Evolutionary conservation across 2,888 invertebrate genomes (phyloP).

Genomic region (Callimorpha dominula): DNA sequence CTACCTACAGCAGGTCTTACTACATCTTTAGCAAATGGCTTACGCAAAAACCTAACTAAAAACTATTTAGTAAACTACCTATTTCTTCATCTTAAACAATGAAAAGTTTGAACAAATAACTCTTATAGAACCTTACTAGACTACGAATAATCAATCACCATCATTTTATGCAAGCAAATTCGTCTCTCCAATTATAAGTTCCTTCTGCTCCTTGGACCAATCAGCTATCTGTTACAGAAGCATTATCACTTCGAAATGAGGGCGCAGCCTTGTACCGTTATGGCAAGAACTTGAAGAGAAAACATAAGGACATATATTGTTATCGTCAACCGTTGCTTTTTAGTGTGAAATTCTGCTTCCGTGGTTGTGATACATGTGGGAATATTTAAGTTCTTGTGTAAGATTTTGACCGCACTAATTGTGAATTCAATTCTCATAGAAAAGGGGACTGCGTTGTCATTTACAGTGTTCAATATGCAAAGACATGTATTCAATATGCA

Average conservation of each 20-base stretch:
- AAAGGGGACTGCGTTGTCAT: background rate
- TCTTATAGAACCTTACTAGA: background rate
- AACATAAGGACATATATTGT: constrained; percentile 61
- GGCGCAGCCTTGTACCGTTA: constrained; percentile 73
- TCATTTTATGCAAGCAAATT: constrained; percentile 46
- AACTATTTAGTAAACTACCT: background rate
- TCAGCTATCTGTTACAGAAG: constrained; percentile 67
- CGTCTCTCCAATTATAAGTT: constrained; percentile 64
- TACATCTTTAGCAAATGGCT: constrained; percentile 27
- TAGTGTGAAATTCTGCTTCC: constrained; percentile 33
- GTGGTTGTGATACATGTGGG: constrained; percentile 27
- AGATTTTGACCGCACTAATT: background rate
- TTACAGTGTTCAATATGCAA: background rate
- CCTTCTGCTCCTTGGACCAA: constrained; percentile 61
- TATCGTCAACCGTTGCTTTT: constrained; percentile 30
- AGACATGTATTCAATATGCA: no score
- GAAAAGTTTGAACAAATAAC: background rate
- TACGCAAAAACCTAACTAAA: constrained; percentile 20
- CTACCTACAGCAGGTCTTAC: background rate
- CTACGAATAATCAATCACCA: background rate
- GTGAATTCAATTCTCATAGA: background rate
- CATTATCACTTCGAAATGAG: constrained; percentile 77
- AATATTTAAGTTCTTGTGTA: background rate
- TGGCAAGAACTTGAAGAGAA: constrained; percentile 59
- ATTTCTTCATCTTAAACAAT: constrained; percentile 4